Percentiles rank a stretch among this genome's conserved stretches.
Conservation (phyloP, 2,888 invertebrate genomes). For the Mythimna ferrago region DNA sequence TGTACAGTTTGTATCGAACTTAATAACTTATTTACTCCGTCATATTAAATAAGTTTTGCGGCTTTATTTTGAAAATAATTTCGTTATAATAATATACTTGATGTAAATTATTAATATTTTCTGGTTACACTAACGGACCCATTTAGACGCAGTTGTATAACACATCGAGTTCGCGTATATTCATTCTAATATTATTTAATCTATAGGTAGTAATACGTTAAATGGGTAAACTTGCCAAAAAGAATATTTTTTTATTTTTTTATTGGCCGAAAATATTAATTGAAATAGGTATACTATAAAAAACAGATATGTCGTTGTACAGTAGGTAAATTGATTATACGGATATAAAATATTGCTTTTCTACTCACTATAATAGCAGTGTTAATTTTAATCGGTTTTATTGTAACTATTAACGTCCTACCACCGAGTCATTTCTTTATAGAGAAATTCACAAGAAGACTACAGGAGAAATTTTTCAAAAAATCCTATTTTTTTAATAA, state of each 20-base stretch:
- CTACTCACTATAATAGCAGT: constrained; percentile 86
- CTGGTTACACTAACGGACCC: constrained; percentile 65
- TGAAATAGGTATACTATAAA: constrained; percentile 82
- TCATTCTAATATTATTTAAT: constrained; percentile 64
- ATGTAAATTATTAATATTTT: constrained; percentile 64
- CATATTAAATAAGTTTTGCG: constrained; percentile 1
- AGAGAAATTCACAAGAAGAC: constrained; percentile 81
- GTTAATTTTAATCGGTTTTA: constrained; percentile 76
- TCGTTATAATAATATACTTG: constrained; percentile 8
- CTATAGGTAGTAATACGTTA: constrained; percentile 68
- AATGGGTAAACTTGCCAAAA: constrained; percentile 75
- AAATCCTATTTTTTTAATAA: constrained; percentile 79
- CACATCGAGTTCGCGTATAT: constrained; percentile 69
- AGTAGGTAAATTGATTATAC: constrained; percentile 80
- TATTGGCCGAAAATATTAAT: constrained; percentile 73
- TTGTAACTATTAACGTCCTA: constrained; percentile 80
- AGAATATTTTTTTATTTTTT: constrained; percentile 64
- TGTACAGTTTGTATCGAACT: constrained; percentile 51
- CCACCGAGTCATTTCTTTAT: constrained; percentile 73
- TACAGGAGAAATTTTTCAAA: constrained; percentile 85
- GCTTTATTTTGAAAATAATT: constrained; percentile 25
- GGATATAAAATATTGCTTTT: constrained; percentile 85
- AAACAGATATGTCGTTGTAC: constrained; percentile 88
- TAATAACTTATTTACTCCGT: constrained; percentile 29
- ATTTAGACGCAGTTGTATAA: constrained; percentile 57